These are phyloP conservation scores for Calosoma granatense DNA, from an alignment of 1,140 invertebrate genomes.

Conservation along the genomic window DNA sequence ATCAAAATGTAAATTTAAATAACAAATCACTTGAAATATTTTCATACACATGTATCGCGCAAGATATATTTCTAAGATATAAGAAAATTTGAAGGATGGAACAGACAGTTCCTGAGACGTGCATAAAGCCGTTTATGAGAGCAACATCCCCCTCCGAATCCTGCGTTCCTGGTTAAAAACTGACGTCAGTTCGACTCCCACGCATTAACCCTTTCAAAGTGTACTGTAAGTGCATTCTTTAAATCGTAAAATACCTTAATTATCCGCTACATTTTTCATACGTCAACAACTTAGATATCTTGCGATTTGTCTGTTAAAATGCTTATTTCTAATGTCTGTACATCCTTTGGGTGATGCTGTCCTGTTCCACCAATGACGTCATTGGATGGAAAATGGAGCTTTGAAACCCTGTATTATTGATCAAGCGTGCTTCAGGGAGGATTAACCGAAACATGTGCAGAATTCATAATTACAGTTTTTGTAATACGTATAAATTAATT, in stretches of 20 bases:
- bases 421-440: background rate
- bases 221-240: background rate
- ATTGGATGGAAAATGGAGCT: background rate
- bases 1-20: no score
- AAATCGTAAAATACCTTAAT: background rate
- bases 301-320: background rate
- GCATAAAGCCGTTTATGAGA: no score
- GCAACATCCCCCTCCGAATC: background rate
- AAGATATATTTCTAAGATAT: no score
- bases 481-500: background rate
- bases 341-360: conserved; percentile 8
- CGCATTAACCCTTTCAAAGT: conserved; percentile 6
- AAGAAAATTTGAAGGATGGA: no score
- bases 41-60: no score
- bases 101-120: no score
- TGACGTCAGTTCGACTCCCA: background rate
- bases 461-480: no score
- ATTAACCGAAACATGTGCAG: background rate
- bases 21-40: no score
- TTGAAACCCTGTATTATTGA: background rate
- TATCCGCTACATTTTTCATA: background rate
- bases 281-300: no score
- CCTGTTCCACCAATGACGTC: conserved; percentile 16
- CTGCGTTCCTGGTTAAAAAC: background rate
- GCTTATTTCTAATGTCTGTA: conserved; percentile 13